These are phyloP conservation scores for Hylyphantes graminicola DNA, from an alignment of 1,140 invertebrate genomes.

Conservation along the genomic window DNA sequence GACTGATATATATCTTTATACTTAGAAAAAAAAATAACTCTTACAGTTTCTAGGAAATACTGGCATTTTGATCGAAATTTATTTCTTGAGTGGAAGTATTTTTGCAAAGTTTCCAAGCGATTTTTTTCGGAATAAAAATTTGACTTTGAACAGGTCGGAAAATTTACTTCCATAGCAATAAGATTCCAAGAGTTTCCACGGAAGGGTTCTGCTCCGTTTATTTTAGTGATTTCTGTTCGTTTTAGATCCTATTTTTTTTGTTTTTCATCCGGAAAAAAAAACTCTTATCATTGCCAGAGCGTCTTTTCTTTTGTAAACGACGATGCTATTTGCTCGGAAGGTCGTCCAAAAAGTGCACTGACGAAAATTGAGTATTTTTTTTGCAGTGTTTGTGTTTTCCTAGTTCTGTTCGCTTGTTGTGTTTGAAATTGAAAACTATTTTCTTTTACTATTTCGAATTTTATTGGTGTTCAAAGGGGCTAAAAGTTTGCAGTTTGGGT, in stretches of 20 bases:
- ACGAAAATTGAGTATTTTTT: conserved; percentile 45
- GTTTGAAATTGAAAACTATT: conserved; percentile 45
- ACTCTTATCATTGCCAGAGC: conserved; percentile 23
- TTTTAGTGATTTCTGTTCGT: conserved; percentile 52
- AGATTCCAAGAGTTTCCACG: conserved; percentile 28
- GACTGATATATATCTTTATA: too few relatives aligned
- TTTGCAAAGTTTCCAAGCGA: conserved; percentile 8
- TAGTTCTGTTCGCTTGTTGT: conserved; percentile 7
- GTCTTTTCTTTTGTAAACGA: conserved; percentile 46
- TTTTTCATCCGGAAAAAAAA: not conserved
- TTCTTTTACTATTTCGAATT: not conserved
- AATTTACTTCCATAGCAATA: conserved; percentile 37
- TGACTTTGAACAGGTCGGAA: conserved; percentile 43
- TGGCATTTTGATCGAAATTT: conserved; percentile 4
- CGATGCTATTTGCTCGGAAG: conserved; percentile 49
- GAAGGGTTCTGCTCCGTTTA: conserved; percentile 48
- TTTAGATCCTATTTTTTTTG: conserved; percentile 32
- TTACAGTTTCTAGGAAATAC: too few relatives aligned
- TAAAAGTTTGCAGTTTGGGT: conserved; percentile 2
- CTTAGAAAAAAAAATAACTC: too few relatives aligned
- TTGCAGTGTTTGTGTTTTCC: conserved; percentile 25
- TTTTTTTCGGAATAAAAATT: conserved; percentile 24
- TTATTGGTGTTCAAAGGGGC: not conserved
- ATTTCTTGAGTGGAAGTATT: not conserved
- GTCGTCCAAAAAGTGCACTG: conserved; percentile 42